These are phyloP conservation scores for Ctenosaura bakeri DNA, from an alignment of 2,797 vertebrate species.

Conservation along the genomic window DNA sequence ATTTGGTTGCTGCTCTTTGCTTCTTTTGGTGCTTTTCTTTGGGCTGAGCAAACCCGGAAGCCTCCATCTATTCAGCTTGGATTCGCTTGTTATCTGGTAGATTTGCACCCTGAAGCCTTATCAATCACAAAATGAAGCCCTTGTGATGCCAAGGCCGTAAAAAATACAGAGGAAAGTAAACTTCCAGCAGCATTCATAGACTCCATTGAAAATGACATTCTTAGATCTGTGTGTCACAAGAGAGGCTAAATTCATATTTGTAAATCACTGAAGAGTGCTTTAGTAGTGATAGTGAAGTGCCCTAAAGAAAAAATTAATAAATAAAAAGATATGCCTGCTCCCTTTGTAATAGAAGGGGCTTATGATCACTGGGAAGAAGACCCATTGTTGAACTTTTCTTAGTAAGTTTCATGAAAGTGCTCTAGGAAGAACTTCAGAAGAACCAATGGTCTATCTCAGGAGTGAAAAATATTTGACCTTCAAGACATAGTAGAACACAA, in stretches of 20 bases:
- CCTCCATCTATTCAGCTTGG: neutral
- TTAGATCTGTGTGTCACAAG: neutral
- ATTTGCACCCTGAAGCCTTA: constrained; percentile 20
- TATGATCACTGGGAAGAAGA: neutral
- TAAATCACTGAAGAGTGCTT: neutral
- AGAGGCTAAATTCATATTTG: neutral
- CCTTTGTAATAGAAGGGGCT: neutral
- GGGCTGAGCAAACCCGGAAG: neutral
- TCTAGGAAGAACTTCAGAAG: neutral
- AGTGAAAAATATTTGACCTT: no score
- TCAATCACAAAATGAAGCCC: neutral
- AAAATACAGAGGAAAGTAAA: neutral
- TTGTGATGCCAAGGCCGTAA: neutral
- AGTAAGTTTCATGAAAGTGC: neutral
- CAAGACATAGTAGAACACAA: no score
- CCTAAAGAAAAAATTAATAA: rapidly evolving
- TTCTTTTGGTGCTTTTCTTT: neutral
- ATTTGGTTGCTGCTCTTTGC: neutral
- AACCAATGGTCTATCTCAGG: neutral
- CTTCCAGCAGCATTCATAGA: neutral
- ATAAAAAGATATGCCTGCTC: neutral
- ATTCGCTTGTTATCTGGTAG: neutral
- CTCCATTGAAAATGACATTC: neutral
- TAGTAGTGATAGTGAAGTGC: neutral
- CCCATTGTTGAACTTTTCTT: neutral